Evolutionary conservation across 2,888 invertebrate species (phyloP), one percentile per base, ranked within the genome.

Genomic region (Epicampocera succincta): DNA sequence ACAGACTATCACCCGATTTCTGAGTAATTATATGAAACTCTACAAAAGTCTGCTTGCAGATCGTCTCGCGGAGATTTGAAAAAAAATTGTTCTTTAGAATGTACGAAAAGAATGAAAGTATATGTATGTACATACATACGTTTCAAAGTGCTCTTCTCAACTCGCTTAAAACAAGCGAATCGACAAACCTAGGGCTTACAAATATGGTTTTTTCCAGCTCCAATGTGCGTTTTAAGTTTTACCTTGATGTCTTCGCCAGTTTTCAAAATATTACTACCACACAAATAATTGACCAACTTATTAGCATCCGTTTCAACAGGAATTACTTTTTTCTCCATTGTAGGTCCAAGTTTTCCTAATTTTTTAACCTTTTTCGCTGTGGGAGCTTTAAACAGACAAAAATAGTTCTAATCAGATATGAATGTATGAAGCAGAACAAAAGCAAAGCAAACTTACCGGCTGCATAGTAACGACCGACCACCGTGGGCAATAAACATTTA

Each of bases 261-360:
- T 88, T 94, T 94, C 79, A 93, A 92, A 69, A 97, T 94, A 89
- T 98, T 98, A 74, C 95, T 95, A 2, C 98, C 98, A 86, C 98
- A 98, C 9, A 96, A 95, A 88, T 93, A 95, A 73, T 92, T 94
- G 0, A 95, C 93, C 33, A 99, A 92, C 89, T 94, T 95, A 25
- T 94, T 91, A 0, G 95, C 92, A 91, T 98, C 97, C 0, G 94
- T 96, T 92, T 98, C 98, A 1, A 98, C 97, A 0, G 96, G 95
- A 80, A 97, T 89, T 40, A 93, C 91, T 86, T 93, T 94, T 90
- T 96, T 96, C 87, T 96, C 95, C 86, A 94, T 92, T 11, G 93
- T 87, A 2, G 93, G 92, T 0, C 94, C 93, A 2, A 93, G 85
- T 90, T 94, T 94, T 12, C 93, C 93, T 0, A 91, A 87, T 89